Base-by-base conservation (phyloP, 2,113 vertebrate species). In the Seriola quinqueradiata region DNA sequence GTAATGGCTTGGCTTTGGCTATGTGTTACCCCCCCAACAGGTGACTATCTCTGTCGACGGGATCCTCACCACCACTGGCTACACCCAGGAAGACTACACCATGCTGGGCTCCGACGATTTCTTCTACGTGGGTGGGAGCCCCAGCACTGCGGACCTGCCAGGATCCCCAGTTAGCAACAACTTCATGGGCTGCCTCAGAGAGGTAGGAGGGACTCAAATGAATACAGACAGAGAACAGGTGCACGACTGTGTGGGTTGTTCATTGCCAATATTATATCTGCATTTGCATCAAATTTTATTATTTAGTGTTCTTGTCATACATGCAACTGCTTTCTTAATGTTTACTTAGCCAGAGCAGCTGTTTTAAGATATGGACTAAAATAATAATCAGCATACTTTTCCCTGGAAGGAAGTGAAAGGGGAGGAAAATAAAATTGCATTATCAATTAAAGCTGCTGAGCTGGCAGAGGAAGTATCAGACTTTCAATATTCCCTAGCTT, bases 131-230 rank as follows among this genome's bases (percentile, higher is more conserved):
- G 98, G 98, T 63, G 98, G 98, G 77, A 99, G 98, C 85, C 98
- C 98, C 13, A 99, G 97, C 82, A 99, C 98, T 0, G 98, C 98
- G 0, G 98, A 99, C 90, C 94, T 99, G 79, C 98, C 98, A 19
- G 98, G 98, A 25, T 99, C 98, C 55, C 98, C 98, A 3, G 98
- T 99, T 91, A 99, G 98, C 97, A 99, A 99, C 95, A 99, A 99
- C 92, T 99, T 99, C 94, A 99, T 99, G 97, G 98, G 98, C 87
- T 99, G 98, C 90, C 96, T 99, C 48, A 97, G 96, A 95, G 98
- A 99, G 97, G 98, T 99, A 91, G 40, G 93, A 79, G 21, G 1
- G 6, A 40, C 42, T 60, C n/a, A 16, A 6, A 38, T 68, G 13
- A 74, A 44, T 63, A 44, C 46, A 58, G 6, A 60, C 4, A 54